Base-by-base conservation (phyloP, 2,888 invertebrate genomes). In the Pelosia muscerda region DNA sequence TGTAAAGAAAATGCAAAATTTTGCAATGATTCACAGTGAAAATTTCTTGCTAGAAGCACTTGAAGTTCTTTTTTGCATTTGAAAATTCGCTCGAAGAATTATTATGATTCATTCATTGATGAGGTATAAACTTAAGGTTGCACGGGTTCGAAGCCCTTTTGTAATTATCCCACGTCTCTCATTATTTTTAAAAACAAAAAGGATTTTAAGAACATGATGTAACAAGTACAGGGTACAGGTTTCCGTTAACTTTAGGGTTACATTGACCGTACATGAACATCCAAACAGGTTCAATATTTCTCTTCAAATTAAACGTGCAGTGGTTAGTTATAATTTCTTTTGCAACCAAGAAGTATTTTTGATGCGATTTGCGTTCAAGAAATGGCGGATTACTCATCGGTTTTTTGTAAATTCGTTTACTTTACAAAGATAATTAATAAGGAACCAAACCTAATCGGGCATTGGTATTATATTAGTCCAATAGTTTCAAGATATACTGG, bases 291-390 rank as follows among this genome's bases (percentile, higher is more conserved):
- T 49, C 49, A n/a, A 5, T 19, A n/a, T 19, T 6, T 6, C 5
- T 19, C 5, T 15, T 42, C 15, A 5, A n/a, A n/a, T 49, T 49
- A n/a, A 49, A n/a, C 5, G 19, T 49, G n/a, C 42, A 6, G 49
- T 49, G n/a, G n/a, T 49, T n/a, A 49, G n/a, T 49, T n/a, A 49
- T 19, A 42, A 42, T 49, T 49, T 49, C 49, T 49, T 49, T n/a
- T 0, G 49, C 9, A 49, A 49, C n/a, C n/a, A 49, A n/a, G n/a
- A n/a, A 49, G n/a, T 49, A 49, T 49, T 9, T n/a, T 49, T n/a
- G 0, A 28, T 28, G 13, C 1, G n/a, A 38, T 3, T 13, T 38
- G 34, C 15, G 38, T 38, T 38, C 15, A 1, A 19, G n/a, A 9
- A 49, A 49, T 19, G 19, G 19, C 19, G n/a, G 1, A 49, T 49